A percentile compares a stretch with the other conserved stretches of the same genome.
Conservation (phyloP, 2,797 vertebrate species). For the Hozukius guyotensis region DNA sequence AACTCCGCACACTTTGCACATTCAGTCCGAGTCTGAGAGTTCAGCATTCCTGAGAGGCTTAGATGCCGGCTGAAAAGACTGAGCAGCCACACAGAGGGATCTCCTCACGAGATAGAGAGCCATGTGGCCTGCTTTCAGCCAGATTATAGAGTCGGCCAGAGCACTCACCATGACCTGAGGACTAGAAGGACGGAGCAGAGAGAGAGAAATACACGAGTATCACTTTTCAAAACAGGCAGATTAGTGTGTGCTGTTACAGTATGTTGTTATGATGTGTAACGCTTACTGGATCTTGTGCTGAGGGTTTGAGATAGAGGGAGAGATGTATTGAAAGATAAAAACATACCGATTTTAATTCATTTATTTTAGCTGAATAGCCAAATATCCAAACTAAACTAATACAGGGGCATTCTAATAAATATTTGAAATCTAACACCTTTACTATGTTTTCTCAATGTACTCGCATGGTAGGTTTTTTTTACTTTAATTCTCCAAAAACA, state of each 20-base stretch:
- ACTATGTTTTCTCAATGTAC: not conserved
- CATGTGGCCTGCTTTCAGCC: constrained; percentile 72
- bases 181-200: constrained; percentile 17
- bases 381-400: not conserved
- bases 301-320: not conserved
- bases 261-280: constrained; percentile 1
- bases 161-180: constrained; percentile 42
- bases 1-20: constrained; percentile 45
- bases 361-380: not conserved
- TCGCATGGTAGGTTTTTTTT: not conserved
- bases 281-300: not conserved
- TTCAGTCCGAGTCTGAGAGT: constrained; percentile 53
- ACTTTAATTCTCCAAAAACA: not conserved
- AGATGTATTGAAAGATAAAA: not conserved
- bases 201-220: constrained; percentile 25
- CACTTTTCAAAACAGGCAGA: constrained; percentile 52
- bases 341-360: not conserved
- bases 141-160: constrained; percentile 66
- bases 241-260: constrained; percentile 7
- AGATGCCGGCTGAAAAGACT: constrained; percentile 75
- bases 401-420: not conserved
- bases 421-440: not conserved
- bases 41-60: constrained; percentile 80
- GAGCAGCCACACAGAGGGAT: constrained; percentile 75
- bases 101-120: constrained; percentile 74